Conservation (phyloP, 2,113 vertebrate genomes). For the Pristiophorus japonicus region DNA sequence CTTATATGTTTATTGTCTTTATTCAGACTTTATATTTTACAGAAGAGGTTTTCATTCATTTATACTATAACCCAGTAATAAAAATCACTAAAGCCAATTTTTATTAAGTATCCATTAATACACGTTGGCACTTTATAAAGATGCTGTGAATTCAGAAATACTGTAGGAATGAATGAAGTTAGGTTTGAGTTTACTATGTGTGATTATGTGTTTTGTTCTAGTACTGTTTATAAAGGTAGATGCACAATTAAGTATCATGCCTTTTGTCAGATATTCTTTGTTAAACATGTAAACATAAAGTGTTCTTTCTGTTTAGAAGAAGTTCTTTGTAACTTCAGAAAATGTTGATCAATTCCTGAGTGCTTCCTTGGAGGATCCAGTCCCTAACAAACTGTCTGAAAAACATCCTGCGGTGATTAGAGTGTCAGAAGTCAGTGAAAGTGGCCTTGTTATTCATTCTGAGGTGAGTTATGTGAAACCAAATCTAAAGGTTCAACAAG, state of each 20-base stretch:
- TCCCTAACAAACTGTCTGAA: constrained; percentile 38
- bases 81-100: background rate
- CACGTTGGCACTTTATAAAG: background rate
- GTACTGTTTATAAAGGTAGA: background rate
- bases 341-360: constrained; percentile 59
- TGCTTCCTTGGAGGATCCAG: constrained; percentile 43
- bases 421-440: constrained; percentile 57
- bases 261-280: background rate
- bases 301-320: constrained; percentile 54
- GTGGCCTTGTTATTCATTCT: constrained; percentile 56
- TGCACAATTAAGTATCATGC: background rate
- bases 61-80: background rate
- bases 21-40: background rate
- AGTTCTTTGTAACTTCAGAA: constrained; percentile 60
- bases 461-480: constrained; percentile 51
- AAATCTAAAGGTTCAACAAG: background rate
- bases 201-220: background rate
- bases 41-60: background rate
- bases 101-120: background rate
- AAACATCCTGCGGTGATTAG: constrained; percentile 52
- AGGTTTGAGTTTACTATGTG: background rate
- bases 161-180: background rate
- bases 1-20: background rate
- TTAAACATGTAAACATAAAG: background rate
- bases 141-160: background rate